Evolutionary conservation across 2,888 invertebrate genomes (phyloP), one percentile per base, ranked within the genome.

Genomic region (Yponomeuta evonymella): DNA sequence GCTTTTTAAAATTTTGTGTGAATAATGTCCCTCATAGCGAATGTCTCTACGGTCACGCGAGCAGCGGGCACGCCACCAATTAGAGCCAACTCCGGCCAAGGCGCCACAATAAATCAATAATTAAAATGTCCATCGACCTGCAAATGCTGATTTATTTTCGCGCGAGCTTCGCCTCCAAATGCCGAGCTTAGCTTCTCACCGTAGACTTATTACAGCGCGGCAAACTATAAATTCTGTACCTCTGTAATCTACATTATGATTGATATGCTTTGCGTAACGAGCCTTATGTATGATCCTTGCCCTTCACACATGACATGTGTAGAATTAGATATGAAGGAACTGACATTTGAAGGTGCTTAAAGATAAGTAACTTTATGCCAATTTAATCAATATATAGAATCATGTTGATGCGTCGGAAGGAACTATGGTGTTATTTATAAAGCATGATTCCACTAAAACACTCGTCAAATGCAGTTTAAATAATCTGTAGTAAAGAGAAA

Each of bases 141-240:
- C 89, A 89, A 90, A 91, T 89, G 82, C 90, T 91, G 90, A 91
- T 91, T 91, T 90, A 91, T 91, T 84, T 75, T 76, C 83, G 77
- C 83, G 62, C 63, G 51, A 3, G 51, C 51, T 15, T 43, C 3
- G 51, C 51, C 51, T 58, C 51, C 51, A 5, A 58, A 58, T 58
- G 51, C 23, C 67, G 33, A 36, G 67, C 48, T 23, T 23, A n/a
- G 67, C 15, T 36, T 15, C 48, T 33, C 36, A 23, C 9, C 33
- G 12, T 15, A 36, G 33, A 33, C 67, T 43, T 67, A 43, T 67
- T 67, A 67, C 67, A 15, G 15, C 67, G n/a, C n/a, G 4, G n/a
- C 48, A 43, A 67, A 43, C 67, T n/a, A 48, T 67, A 36, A 43
- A 48, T 67, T 65, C 33, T 30, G 12, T 33, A 65, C 33, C 33